Base-by-base conservation (phyloP, 2,113 vertebrate species). In the Limnothrissa miodon region DNA sequence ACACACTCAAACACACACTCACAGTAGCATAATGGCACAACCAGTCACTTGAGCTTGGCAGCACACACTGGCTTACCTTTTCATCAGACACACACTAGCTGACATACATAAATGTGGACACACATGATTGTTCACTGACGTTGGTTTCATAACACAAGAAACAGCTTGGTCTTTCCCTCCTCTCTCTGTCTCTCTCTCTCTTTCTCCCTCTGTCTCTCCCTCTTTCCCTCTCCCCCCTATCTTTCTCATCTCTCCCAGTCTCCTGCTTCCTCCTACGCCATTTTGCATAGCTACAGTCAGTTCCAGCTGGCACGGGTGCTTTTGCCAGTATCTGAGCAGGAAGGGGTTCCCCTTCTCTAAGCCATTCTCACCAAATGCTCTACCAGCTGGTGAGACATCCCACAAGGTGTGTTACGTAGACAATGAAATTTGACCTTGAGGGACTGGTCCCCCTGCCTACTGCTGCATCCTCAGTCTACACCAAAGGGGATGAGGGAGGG, bases 311-410 rank as follows among this genome's bases (percentile, higher is more conserved):
- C 59, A 62, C 59, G 25, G 59, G 1, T 62, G 1, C 25, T 11
- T 62, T 29, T 7, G 25, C 79, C 80, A 79, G 81, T 78, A 21
- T 48, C 81, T 86, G 82, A 42, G 70, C 70, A 79, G 66, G 70
- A 62, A 84, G 83, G 83, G 82, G 80, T 82, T 81, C 48, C 85
- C 85, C 82, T 53, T n/a, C n/a, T 80, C 83, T 56, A 80, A 81
- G 80, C 42, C 59, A 56, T 23, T 80, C 79, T 83, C 51, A 82
- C 80, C 80, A 86, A 84, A 62, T 62, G 59, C 13, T 86, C 48
- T 45, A 79, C n/a, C 45, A 78, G 25, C 66, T 84, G 51, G 82
- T 82, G 42, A 56, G 78, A 66, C 82, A 80, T 23, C 21, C 81
- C 83, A 62, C 59, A 62, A 87, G 84, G 85, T 84, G 66, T 82